A percentile compares a stretch with the other conserved stretches of the same genome.
Evolutionary conservation across 2,113 vertebrate genomes (phyloP).

Genomic region (Pachypanchax playfairii): DNA sequence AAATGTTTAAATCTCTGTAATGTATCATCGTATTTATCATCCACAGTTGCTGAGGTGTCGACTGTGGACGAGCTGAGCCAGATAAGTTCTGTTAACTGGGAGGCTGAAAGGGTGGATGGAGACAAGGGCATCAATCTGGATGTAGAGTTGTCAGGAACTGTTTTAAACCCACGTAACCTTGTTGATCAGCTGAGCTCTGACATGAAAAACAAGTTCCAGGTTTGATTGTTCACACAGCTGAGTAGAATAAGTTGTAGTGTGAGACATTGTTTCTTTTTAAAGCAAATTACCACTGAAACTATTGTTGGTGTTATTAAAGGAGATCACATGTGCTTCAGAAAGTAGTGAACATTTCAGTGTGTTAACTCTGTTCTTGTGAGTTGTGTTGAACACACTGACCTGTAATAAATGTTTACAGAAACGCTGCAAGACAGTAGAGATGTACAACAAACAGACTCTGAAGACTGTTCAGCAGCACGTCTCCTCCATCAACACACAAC

Average conservation of each 20-base stretch:
- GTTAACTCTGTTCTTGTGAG: not conserved
- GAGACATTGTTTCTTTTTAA: not conserved
- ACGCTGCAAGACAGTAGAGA: conserved; percentile 79
- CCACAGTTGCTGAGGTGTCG: conserved; percentile 38
- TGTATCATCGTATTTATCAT: conserved; percentile 11
- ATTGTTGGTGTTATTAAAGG: not conserved
- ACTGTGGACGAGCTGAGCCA: conserved; percentile 41
- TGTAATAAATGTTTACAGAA: conserved; percentile 52
- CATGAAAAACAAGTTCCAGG: conserved; percentile 85
- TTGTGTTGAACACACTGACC: not conserved
- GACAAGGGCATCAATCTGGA: conserved; percentile 48
- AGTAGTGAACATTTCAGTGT: not conserved
- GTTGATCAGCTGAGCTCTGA: conserved; percentile 84
- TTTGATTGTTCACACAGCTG: conserved; percentile 25
- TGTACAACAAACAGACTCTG: conserved; percentile 84
- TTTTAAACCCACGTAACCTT: conserved; percentile 56
- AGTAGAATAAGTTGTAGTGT: not conserved
- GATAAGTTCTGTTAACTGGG: conserved; percentile 55
- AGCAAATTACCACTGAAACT: not conserved
- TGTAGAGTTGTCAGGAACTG: conserved; percentile 29
- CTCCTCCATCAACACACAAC: conserved; percentile 76
- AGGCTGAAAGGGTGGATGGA: conserved; percentile 34
- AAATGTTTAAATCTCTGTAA: not conserved
- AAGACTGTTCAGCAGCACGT: conserved; percentile 83
- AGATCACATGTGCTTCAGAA: not conserved